Base-by-base conservation (phyloP, 2,888 invertebrate genomes). In the Scaptomyza tumidula region DNA sequence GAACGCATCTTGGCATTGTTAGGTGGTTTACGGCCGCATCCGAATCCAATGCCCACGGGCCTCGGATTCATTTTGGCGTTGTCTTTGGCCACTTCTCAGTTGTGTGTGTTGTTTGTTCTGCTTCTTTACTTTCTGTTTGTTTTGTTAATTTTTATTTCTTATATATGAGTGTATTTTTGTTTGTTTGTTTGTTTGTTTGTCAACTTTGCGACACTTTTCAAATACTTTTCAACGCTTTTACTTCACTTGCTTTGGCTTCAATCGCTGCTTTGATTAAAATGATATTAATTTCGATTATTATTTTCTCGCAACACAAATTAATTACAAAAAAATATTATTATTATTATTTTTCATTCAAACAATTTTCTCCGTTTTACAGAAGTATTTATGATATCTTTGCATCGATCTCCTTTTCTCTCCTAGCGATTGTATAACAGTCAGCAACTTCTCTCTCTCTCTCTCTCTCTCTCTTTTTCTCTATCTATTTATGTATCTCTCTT, bases 41-140 rank as follows among this genome's bases (percentile, higher is more conserved):
- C 79, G 90, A 90, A 91, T 90, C 90, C 91, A 90, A 90, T 89
- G 88, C 89, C 90, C 86, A 87, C 76, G 76, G 91, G 91, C 89
- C 75, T 85, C 78, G 90, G 90, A 90, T 89, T 88, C 91, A 91
- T 91, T 79, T 80, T 88, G 74, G 71, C 57, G 65, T 59, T 59
- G 55, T 66, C 60, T 70, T 76, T 75, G 55, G 50, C 71, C 75
- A 78, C 66, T 78, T 60, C 53, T 61, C 57, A 64, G 65, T 68
- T 66, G 62, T 69, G 50, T 46, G 13, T 50, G n/a, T 46, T 33
- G 33, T 11, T 7, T n/a, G n/a, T 39, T 39, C 39, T 39, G 14
- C 14, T 39, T 39, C 14, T 39, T 33, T 55, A 46, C 35, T 48
- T 19, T 11, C 19, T 54, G 59, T 61, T 13, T 53, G 13, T 24